Evolutionary conservation across 2,888 invertebrate genomes (phyloP), one percentile per base, ranked within the genome.

Genomic region (Oscheius sp.): DNA sequence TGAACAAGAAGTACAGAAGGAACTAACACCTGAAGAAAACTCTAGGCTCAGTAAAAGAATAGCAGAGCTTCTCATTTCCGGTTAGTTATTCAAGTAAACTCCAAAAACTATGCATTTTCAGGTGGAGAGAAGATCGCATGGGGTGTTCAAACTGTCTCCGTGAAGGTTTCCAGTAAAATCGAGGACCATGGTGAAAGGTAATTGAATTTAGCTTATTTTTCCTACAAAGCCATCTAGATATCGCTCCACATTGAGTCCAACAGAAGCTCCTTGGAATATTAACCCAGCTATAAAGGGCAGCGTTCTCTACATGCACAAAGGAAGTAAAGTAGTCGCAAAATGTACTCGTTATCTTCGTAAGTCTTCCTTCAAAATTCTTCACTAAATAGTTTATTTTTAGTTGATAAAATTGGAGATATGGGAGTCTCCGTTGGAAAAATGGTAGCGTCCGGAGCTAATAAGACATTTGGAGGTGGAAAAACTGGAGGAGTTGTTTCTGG

Each of bases 41-140:
- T 72, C 73, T 4, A 73, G 86, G 80, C 69, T 88, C 0, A 87
- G 88, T 65, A 82, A 86, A 5, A 88, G 87, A 78, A 87, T 89
- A 25, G 87, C 89, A 1, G 85, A 86, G 76, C 89, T 89, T 61
- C 84, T 89, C 63, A 83, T 88, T 20, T 81, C 80, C 76, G 87
- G 88, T 88, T 87, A 76, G 86, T 70, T 69, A 15, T 34, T 12
- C n/a, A 57, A n/a, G 4, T 34, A 10, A 29, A 53, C 27, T 55
- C 17, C 46, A n/a, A 5, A 6, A 17, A 12, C 46, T 46, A 12
- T 45, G 74, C 20, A 72, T 42, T 72, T 73, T 69, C 84, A 88
- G 91, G 91, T 52, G 92, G 92, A 4, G 90, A 91, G 82, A 91
- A 90, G 81, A 87, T 92, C 55, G 91, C 92, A 0, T 90, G 90